A percentile compares a stretch with the other conserved stretches of the same genome.
Evolutionary conservation across 2,113 vertebrate genomes (phyloP).

Genomic region (Clarias gariepinus): DNA sequence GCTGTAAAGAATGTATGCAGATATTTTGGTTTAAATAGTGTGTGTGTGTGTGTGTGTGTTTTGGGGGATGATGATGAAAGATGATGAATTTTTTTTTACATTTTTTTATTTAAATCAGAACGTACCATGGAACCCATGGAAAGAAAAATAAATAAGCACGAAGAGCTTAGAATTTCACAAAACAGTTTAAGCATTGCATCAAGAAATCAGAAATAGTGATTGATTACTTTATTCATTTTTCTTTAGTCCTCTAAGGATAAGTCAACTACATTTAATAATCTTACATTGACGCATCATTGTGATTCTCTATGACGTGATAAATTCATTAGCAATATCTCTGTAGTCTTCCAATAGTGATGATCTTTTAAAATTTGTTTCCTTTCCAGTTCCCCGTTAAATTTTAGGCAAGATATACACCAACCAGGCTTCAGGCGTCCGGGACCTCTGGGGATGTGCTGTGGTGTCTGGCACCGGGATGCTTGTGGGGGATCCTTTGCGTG

Average conservation of each 20-base stretch:
- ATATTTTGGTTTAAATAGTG: not conserved
- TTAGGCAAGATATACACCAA: too few species aligned
- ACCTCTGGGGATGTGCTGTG: too few species aligned
- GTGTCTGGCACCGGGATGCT: too few species aligned
- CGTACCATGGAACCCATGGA: not conserved
- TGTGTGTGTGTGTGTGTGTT: too few species aligned
- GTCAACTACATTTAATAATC: not conserved
- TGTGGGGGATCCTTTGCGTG: too few species aligned
- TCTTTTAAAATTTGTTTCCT: not conserved
- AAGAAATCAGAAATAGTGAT: not conserved
- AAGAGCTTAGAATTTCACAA: not conserved
- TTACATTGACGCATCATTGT: not conserved
- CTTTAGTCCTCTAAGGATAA: not conserved
- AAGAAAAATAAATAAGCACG: conserved; percentile 27
- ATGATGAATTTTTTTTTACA: conserved; percentile 6
- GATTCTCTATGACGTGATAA: not conserved
- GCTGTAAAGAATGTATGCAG: not conserved
- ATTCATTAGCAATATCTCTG: not conserved
- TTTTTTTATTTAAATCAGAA: not conserved
- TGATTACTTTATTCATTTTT: not conserved
- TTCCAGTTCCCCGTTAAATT: not conserved
- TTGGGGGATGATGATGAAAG: too few species aligned
- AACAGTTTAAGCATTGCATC: not conserved
- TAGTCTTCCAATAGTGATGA: not conserved
- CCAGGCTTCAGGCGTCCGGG: too few species aligned